Percentiles rank a stretch among this genome's conserved stretches.
Conservation (phyloP, 2,113 vertebrate species). For the Marcusenius ussheri region DNA sequence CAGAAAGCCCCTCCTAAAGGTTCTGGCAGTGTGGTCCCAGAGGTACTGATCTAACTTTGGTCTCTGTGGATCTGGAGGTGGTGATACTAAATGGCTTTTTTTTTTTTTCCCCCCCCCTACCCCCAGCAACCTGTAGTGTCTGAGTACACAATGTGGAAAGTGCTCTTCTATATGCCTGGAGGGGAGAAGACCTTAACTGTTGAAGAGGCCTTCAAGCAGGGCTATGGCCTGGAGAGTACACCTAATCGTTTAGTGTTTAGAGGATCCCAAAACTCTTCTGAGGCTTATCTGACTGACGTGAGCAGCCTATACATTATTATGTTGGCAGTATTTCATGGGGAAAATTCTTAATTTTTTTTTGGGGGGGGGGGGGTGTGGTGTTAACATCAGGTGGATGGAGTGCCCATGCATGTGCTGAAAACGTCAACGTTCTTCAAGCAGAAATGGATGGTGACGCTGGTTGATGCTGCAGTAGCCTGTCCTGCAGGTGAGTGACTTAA, state of each 20-base stretch:
- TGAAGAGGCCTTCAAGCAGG: constrained; percentile 48
- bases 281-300: constrained; percentile 53
- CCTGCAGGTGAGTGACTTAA: constrained; percentile 45
- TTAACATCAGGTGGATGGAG: constrained; percentile 54
- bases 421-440: constrained; percentile 62
- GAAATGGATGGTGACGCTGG: constrained; percentile 48
- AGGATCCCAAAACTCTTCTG: constrained; percentile 48
- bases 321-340: background rate
- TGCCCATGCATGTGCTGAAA: constrained; percentile 63
- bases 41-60: background rate
- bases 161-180: constrained; percentile 52
- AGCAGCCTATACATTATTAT: constrained; percentile 17
- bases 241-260: constrained; percentile 48
- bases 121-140: background rate
- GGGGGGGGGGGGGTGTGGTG: background rate
- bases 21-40: background rate
- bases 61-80: background rate
- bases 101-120: too few species aligned
- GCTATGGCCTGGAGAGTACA: constrained; percentile 45
- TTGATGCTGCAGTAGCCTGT: constrained; percentile 57
- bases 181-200: constrained; percentile 45
- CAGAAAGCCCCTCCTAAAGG: background rate
- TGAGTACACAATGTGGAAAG: constrained; percentile 52
- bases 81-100: background rate
- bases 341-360: background rate